Evolutionary conservation across 2,797 vertebrate species (phyloP).

Genomic region (Avahi laniger): DNA sequence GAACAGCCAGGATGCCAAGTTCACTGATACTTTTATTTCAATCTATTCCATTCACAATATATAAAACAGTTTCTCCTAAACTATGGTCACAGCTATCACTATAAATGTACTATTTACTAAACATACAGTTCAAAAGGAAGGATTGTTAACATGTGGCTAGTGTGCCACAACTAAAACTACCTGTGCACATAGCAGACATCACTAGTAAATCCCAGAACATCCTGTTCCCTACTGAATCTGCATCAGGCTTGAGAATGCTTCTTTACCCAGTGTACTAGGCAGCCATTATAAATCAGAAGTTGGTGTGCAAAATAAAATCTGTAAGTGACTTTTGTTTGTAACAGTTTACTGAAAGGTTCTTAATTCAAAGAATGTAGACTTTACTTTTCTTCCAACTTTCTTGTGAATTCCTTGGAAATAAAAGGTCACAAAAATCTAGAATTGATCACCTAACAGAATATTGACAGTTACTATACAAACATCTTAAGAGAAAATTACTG

Average conservation of each 20-base stretch:
- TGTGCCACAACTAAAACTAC: too few relatives aligned
- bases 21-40: background rate
- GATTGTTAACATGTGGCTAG: accelerated
- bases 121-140: background rate
- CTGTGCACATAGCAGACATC: background rate
- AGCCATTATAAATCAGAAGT: background rate
- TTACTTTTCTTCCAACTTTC: slow-evolving; percentile 19
- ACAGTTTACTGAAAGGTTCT: background rate
- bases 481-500: background rate
- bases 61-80: background rate
- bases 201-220: background rate
- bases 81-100: background rate
- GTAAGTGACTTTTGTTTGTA: background rate
- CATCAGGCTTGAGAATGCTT: background rate
- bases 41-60: background rate
- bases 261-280: background rate
- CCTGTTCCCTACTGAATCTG: background rate
- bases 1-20: background rate
- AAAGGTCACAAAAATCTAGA: background rate
- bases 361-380: slow-evolving; percentile 13
- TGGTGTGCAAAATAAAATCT: background rate
- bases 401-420: slow-evolving; percentile 32
- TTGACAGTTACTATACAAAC: background rate
- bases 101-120: background rate
- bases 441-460: background rate